Evolutionary conservation across 2,797 vertebrate genomes (phyloP).

Genomic region (Poeciliopsis presidionis): DNA sequence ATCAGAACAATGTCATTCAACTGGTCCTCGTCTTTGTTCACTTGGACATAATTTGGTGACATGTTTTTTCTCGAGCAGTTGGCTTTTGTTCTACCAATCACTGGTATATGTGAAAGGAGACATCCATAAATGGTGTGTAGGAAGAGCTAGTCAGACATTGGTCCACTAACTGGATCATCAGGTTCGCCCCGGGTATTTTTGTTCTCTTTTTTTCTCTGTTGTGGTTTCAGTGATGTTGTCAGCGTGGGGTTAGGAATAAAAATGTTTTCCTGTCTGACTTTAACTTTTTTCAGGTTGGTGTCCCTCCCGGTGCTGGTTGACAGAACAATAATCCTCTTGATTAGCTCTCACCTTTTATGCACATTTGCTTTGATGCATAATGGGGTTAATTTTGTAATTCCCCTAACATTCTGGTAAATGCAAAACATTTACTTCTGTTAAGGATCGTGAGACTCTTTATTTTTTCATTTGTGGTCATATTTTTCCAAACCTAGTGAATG

Average conservation of each 20-base stretch:
- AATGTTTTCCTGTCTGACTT: not conserved
- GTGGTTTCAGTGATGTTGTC: not conserved
- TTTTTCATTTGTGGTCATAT: not conserved
- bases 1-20: conserved; percentile 62
- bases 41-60: conserved; percentile 22
- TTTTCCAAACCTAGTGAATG: not conserved
- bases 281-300: not conserved
- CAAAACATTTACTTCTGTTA: not conserved
- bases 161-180: conserved; percentile 22
- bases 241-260: not conserved
- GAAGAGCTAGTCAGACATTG: not conserved
- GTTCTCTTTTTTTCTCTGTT: not conserved
- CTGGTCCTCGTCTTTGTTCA: conserved; percentile 59
- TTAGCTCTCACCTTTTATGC: not conserved
- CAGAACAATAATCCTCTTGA: not conserved
- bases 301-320: not conserved
- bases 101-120: conserved; percentile 30
- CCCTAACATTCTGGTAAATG: not conserved
- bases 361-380: not conserved
- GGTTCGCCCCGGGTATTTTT: conserved; percentile 26
- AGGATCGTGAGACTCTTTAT: not conserved
- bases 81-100: conserved; percentile 23
- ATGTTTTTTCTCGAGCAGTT: conserved; percentile 9
- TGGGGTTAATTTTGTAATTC: not conserved
- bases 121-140: conserved; percentile 4